A percentile compares a stretch with the other conserved stretches of the same genome.
phyloP scores from a whole-genome alignment of 2,888 invertebrate genomes.

The Lasioglossum lativentre region DNA sequence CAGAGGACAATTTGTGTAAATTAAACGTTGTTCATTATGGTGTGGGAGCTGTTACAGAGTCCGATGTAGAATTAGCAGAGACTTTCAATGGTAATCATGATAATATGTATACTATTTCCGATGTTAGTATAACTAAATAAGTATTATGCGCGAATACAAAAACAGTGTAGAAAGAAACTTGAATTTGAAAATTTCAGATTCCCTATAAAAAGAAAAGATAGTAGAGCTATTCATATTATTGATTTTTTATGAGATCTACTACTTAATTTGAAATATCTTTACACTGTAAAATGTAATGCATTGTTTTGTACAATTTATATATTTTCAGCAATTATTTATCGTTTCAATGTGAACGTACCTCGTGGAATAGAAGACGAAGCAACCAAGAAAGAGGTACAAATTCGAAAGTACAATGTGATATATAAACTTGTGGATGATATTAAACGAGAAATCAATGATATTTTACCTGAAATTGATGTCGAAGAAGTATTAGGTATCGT shows the following conservation, averaged over 20 bases:
- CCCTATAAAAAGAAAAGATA: no score
- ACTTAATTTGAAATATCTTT: no score
- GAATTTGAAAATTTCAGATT: neutral
- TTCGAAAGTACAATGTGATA: slow-evolving; percentile 94
- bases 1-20: slow-evolving; percentile 88
- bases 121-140: neutral
- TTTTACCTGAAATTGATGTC: slow-evolving; percentile 90
- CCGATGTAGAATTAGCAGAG: slow-evolving; percentile 93
- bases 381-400: slow-evolving; percentile 85
- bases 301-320: neutral
- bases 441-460: slow-evolving; percentile 90
- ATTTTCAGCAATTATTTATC: slow-evolving; percentile 91
- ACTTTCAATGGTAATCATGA: slow-evolving; percentile 87
- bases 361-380: slow-evolving; percentile 85
- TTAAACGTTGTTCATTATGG: slow-evolving; percentile 95
- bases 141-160: neutral
- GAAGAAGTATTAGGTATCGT: slow-evolving; percentile 91
- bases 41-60: slow-evolving; percentile 94
- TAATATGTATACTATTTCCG: neutral
- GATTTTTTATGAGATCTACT: no score
- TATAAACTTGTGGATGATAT: slow-evolving; percentile 97
- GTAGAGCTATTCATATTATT: no score
- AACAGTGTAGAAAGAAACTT: neutral
- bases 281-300: neutral
- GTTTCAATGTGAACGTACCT: slow-evolving; percentile 92